Conservation (phyloP, 2,888 invertebrate species). For the Cataglyphis rosenhaueri region DNA sequence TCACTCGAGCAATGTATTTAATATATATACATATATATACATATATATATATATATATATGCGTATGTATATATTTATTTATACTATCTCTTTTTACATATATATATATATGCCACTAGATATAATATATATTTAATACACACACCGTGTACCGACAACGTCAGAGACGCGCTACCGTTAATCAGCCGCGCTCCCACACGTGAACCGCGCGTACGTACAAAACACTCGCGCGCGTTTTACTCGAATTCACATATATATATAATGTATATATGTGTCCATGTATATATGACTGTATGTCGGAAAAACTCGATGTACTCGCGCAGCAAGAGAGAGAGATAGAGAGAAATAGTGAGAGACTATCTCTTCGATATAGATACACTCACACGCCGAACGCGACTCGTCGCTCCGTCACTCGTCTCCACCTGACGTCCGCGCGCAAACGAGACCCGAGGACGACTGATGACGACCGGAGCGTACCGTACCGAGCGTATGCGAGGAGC, state of each 20-base stretch:
- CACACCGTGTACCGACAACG: neutral
- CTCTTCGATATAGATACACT: slow-evolving; percentile 7
- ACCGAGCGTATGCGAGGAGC: slow-evolving; percentile 63
- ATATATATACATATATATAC: too few species aligned
- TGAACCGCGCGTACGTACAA: slow-evolving; percentile 32
- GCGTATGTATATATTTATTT: neutral
- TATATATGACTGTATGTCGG: neutral
- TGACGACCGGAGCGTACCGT: slow-evolving; percentile 52
- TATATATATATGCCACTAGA: slow-evolving; percentile 3
- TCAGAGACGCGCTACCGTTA: slow-evolving; percentile 47
- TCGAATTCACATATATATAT: neutral
- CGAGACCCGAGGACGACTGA: slow-evolving; percentile 81
- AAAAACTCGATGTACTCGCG: slow-evolving; percentile 17
- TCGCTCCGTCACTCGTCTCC: neutral
- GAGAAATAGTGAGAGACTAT: neutral
- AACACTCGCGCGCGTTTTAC: neutral
- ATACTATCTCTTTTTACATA: neutral
- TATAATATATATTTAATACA: neutral
- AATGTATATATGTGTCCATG: too few species aligned
- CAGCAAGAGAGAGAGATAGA: neutral
- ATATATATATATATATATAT: neutral
- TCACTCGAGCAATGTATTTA: neutral
- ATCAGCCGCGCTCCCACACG: slow-evolving; percentile 26
- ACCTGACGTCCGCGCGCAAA: slow-evolving; percentile 66
- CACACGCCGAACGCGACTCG: neutral